Conservation (phyloP, 2,888 invertebrate genomes). For the Zelleria hepariella region DNA sequence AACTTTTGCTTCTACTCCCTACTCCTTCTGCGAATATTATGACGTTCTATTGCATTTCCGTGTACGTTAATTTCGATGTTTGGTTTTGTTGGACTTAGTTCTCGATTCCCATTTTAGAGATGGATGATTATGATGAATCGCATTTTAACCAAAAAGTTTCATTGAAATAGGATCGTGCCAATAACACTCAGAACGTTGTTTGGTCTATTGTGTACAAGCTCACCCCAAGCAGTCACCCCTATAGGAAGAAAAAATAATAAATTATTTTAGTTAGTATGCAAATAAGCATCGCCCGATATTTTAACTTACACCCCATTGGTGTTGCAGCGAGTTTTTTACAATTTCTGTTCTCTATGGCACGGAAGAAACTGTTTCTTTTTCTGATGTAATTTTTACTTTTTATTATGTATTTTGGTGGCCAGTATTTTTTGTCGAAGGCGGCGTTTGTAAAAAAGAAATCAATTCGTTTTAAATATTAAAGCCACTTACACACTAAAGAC, state of each 20-base stretch:
- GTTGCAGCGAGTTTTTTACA: conserved; percentile 40
- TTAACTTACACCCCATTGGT: conserved; percentile 64
- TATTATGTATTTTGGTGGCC: background rate
- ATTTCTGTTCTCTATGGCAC: conserved; percentile 53
- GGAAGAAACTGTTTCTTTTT: conserved; percentile 29
- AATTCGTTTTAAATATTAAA: background rate
- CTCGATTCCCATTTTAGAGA: conserved; percentile 9
- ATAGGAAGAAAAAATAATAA: conserved; percentile 67
- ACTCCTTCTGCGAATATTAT: conserved; percentile 30
- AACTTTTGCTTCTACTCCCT: conserved; percentile 37
- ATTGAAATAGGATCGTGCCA: conserved; percentile 38
- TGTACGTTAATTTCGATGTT: conserved; percentile 50
- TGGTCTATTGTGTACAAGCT: conserved; percentile 54
- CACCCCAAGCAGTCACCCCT: conserved; percentile 62
- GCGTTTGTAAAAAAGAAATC: background rate
- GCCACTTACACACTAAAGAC: background rate
- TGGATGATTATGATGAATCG: background rate
- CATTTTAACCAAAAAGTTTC: background rate
- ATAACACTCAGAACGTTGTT: conserved; percentile 67
- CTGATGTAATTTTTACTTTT: background rate
- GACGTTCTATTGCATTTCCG: conserved; percentile 63
- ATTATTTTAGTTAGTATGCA: conserved; percentile 74
- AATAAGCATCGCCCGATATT: conserved; percentile 66
- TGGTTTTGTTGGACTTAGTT: conserved; percentile 40
- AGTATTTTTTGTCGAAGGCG: background rate